Conservation (phyloP, 2,797 vertebrate species). For the Micrastur ruficollis region DNA sequence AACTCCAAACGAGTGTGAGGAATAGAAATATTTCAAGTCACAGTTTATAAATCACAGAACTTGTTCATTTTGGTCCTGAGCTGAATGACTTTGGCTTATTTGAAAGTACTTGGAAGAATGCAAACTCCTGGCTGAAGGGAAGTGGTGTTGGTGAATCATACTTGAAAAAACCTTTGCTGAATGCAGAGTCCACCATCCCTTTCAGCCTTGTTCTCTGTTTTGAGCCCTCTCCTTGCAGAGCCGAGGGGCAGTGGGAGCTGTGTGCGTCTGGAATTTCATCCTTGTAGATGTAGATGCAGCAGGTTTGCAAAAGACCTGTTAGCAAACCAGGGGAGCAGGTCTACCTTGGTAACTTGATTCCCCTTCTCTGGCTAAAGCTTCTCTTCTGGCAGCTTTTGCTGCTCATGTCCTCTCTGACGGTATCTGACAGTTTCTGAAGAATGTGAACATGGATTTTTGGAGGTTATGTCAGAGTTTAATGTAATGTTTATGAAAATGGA, state of each 20-base stretch:
- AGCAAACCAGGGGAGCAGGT: neutral
- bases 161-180: neutral
- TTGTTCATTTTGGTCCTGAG: neutral
- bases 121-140: neutral
- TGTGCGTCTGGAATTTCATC: neutral
- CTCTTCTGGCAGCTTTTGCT: neutral
- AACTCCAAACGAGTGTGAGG: neutral
- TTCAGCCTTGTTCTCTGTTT: neutral
- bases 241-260: neutral
- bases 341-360: neutral
- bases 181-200: neutral
- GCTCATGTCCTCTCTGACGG: neutral
- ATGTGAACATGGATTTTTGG: slow-evolving; percentile 47
- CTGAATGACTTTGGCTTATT: neutral
- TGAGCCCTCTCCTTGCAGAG: neutral
- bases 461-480: slow-evolving; percentile 46
- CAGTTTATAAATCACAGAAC: slow-evolving; percentile 36
- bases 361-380: neutral
- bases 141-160: neutral
- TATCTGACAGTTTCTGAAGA: slow-evolving; percentile 17
- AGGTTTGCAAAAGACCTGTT: neutral
- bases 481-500: slow-evolving; percentile 43
- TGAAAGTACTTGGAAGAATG: neutral
- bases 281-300: neutral
- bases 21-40: slow-evolving; percentile 8